Evolutionary conservation across 1,140 invertebrate species (phyloP).

Genomic region (Lysiphlebus fabarum): DNA sequence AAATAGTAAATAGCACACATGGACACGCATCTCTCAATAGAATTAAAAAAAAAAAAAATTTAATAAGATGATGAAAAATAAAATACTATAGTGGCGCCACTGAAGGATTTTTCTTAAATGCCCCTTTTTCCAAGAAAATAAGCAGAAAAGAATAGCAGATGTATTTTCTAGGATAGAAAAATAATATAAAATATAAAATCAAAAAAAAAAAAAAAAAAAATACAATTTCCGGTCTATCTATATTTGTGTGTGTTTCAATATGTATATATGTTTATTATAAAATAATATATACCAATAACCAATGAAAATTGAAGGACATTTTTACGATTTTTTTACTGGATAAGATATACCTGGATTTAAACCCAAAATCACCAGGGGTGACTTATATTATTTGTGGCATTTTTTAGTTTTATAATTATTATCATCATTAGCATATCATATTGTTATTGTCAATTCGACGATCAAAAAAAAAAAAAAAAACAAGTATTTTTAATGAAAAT

Average conservation of each 20-base stretch:
- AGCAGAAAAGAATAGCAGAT: constrained; percentile 16
- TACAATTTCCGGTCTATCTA: constrained; percentile 15
- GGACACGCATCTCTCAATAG: neutral
- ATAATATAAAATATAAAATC: too few species aligned
- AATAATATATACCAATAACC: too few species aligned
- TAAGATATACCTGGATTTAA: constrained; percentile 25
- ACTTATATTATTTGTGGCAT: too few species aligned
- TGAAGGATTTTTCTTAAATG: too few species aligned
- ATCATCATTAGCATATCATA: too few species aligned
- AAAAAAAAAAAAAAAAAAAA: neutral
- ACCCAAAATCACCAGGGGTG: neutral
- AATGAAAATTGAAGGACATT: constrained; percentile 23
- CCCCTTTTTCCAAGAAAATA: constrained; percentile 14
- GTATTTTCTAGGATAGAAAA: neutral
- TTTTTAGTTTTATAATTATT: too few species aligned
- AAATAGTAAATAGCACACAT: too few species aligned
- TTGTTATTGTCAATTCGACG: too few species aligned
- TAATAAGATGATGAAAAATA: neutral
- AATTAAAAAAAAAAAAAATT: neutral
- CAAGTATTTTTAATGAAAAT: too few species aligned
- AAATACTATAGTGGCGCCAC: neutral
- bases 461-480: too few species aligned
- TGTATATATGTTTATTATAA: too few species aligned
- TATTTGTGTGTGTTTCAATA: neutral
- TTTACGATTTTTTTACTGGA: constrained; percentile 28